These are phyloP conservation scores for Lymantria dispar DNA, from an alignment of 2,888 invertebrate genomes.

Conservation along the genomic window DNA sequence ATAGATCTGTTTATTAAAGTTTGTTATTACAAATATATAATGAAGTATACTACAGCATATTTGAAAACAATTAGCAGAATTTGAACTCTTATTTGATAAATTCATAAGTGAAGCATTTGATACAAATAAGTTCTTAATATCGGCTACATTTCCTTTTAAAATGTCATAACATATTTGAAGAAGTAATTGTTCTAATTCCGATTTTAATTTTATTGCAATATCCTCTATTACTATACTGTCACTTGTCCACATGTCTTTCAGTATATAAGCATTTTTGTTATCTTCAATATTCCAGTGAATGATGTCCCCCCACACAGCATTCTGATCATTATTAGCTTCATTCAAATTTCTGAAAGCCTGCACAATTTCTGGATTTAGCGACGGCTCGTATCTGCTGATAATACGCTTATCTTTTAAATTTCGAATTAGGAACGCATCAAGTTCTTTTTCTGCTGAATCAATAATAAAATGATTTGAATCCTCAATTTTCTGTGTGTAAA, in stretches of 20 bases:
- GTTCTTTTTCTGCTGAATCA: conserved; percentile 35
- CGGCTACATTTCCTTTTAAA: conserved; percentile 29
- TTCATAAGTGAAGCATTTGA: conserved; percentile 31
- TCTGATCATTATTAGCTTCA: conserved; percentile 31
- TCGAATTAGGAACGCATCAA: conserved; percentile 60
- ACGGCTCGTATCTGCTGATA: conserved; percentile 36
- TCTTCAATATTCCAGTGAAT: conserved; percentile 42
- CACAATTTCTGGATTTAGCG: conserved; percentile 54
- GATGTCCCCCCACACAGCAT: conserved; percentile 43
- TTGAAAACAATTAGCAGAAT: conserved; percentile 61
- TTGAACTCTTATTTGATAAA: conserved; percentile 46
- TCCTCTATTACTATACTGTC: conserved; percentile 38
- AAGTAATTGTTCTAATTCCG: conserved; percentile 54
- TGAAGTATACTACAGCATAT: conserved; percentile 58
- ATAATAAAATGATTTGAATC: conserved; percentile 5
- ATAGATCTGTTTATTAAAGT: conserved; percentile 47
- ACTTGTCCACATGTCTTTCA: conserved; percentile 53
- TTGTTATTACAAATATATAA: conserved; percentile 52
- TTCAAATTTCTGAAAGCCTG: conserved; percentile 64
- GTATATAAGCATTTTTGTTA: conserved; percentile 35
- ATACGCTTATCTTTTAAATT: conserved; percentile 47
- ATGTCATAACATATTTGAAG: conserved; percentile 39
- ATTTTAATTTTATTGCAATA: conserved; percentile 57
- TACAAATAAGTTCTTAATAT: conserved; percentile 35
- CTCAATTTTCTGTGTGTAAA: conserved; percentile 42